A percentile compares a stretch with the other conserved stretches of the same genome.
phyloP scores from a whole-genome alignment of 2,888 invertebrate genomes.

The Epicampocera succincta region DNA sequence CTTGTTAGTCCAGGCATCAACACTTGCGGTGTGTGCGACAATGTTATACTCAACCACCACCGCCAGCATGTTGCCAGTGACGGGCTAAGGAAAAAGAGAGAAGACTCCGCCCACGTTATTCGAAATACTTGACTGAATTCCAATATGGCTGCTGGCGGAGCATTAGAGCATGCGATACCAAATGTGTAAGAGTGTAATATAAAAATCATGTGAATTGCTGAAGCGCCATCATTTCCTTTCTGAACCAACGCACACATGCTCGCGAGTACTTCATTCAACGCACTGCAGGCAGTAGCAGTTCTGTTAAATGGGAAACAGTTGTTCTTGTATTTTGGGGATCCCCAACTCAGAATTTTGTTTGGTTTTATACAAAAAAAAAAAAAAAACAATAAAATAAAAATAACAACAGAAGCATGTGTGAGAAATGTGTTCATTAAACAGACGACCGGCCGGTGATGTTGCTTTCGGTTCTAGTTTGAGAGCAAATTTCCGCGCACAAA shows the following conservation, averaged over 20 bases:
- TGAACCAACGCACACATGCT: slow-evolving; percentile 1
- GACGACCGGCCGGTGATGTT: slow-evolving; percentile 50
- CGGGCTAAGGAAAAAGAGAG: slow-evolving; percentile 9
- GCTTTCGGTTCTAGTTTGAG: slow-evolving; percentile 4
- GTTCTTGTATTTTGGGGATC: slow-evolving; percentile 50
- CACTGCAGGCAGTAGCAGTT: slow-evolving; percentile 49
- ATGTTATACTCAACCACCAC: not conserved
- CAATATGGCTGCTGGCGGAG: slow-evolving; percentile 78
- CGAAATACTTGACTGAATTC: slow-evolving; percentile 81
- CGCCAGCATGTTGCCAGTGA: not conserved
- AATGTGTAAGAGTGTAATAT: slow-evolving; percentile 6
- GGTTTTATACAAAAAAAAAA: slow-evolving; percentile 14
- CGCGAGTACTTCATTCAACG: not conserved
- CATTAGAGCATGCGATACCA: slow-evolving; percentile 22
- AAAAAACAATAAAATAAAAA: too few species aligned
- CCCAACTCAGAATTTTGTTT: slow-evolving; percentile 46
- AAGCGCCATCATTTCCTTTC: slow-evolving; percentile 65
- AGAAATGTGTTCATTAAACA: slow-evolving; percentile 56
- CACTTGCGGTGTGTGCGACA: slow-evolving; percentile 42
- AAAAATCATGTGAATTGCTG: slow-evolving; percentile 14
- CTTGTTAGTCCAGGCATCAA: slow-evolving; percentile 16
- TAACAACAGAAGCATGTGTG: slow-evolving; percentile 51
- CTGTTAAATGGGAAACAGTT: slow-evolving; percentile 14
- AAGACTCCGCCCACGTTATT: slow-evolving; percentile 79
- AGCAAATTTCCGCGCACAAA: slow-evolving; percentile 11